Percentiles rank a stretch among this genome's conserved stretches.
phyloP scores from a whole-genome alignment of 2,888 invertebrate genomes.

The Metellina segmentata region DNA sequence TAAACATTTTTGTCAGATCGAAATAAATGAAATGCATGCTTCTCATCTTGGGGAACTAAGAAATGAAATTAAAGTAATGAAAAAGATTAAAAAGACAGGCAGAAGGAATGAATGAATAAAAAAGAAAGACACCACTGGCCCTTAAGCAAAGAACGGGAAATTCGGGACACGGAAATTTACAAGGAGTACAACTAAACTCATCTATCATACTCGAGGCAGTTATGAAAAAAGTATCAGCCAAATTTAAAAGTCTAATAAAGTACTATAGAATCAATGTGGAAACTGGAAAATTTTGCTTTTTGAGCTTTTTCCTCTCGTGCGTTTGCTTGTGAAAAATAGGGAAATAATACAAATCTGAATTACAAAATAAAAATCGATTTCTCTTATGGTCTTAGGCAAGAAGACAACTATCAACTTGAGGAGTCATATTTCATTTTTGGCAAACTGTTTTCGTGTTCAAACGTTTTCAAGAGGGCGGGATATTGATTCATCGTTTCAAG shows the following conservation, averaged over 20 bases:
- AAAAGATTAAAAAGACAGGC: neutral
- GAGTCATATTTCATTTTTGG: conserved; percentile 60
- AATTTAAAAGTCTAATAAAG: conserved; percentile 63
- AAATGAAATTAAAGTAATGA: conserved; percentile 48
- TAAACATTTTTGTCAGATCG: neutral
- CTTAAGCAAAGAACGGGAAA: neutral
- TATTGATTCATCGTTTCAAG: conserved; percentile 35
- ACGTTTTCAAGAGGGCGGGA: conserved; percentile 8
- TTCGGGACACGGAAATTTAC: conserved; percentile 20
- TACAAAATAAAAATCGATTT: conserved; percentile 53
- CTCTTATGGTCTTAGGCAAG: conserved; percentile 30
- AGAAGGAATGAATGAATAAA: neutral
- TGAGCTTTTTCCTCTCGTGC: conserved; percentile 1
- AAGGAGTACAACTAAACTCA: conserved; percentile 44
- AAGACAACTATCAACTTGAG: conserved; percentile 33
- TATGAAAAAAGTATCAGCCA: conserved; percentile 14
- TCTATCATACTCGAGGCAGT: conserved; percentile 42
- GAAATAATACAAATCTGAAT: conserved; percentile 49
- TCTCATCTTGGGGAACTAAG: neutral
- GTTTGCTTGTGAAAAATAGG: conserved; percentile 26
- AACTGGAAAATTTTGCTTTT: conserved; percentile 11
- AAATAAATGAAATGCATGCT: conserved; percentile 1
- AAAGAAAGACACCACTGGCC: neutral
- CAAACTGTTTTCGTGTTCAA: conserved; percentile 41
- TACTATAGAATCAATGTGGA: conserved; percentile 32